Percentiles rank a stretch among this genome's conserved stretches.
Evolutionary conservation across 35 echinoderm and acorn worm species (phyloP).

Genomic region (Holothuria glaberrima): DNA sequence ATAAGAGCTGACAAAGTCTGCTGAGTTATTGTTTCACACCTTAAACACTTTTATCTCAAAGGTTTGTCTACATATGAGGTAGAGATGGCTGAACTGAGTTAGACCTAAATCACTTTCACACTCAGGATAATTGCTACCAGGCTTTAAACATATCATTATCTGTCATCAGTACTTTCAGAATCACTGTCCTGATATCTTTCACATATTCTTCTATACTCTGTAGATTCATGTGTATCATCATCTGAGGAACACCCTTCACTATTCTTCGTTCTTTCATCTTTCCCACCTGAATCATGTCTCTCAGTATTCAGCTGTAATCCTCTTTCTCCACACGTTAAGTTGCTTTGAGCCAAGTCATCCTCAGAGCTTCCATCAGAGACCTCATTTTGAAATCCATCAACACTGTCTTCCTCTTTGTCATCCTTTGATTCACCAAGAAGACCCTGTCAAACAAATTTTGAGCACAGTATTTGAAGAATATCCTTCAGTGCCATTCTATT

Average conservation of each 20-base stretch:
- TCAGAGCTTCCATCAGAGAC: not conserved
- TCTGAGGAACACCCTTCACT: not conserved
- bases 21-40: too few relatives aligned
- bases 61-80: too few relatives aligned
- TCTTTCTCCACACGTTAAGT: too few relatives aligned
- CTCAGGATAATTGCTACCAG: not conserved
- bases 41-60: too few relatives aligned
- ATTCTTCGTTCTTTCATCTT: not conserved
- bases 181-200: not conserved
- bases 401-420: constrained; percentile 6
- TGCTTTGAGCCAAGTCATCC: too few relatives aligned
- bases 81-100: too few relatives aligned
- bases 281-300: not conserved
- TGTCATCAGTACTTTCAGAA: not conserved
- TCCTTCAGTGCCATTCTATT: too few relatives aligned
- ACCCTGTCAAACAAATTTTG: not conserved
- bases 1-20: too few relatives aligned
- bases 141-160: not conserved
- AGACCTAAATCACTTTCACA: too few relatives aligned
- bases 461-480: not conserved
- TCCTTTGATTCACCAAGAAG: constrained; percentile 6
- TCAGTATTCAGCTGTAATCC: too few relatives aligned
- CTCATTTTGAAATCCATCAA: not conserved
- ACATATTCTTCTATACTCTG: too few relatives aligned
- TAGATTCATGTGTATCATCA: too few relatives aligned